Evolutionary conservation across 2,113 vertebrate species (phyloP).

Genomic region (Leptocoma aspasia): DNA sequence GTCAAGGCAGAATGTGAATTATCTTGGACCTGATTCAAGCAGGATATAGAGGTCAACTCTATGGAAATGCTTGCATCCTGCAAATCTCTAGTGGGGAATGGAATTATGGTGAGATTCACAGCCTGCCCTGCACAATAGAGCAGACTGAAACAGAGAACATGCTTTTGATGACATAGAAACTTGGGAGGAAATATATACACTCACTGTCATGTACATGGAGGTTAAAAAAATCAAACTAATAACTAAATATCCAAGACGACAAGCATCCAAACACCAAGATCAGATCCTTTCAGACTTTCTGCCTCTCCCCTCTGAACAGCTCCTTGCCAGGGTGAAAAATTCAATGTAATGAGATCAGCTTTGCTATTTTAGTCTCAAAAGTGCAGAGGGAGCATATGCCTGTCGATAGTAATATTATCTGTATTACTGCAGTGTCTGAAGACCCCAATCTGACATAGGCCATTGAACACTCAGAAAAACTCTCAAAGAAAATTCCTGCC

Average conservation of each 20-base stretch:
- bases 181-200: background rate
- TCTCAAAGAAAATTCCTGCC: background rate
- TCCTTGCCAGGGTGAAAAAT: background rate
- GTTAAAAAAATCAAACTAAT: background rate
- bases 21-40: background rate
- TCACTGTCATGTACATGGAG: accelerated
- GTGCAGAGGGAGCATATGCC: background rate
- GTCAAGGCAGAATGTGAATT: background rate
- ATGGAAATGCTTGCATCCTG: background rate
- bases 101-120: background rate
- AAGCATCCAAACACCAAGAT: background rate
- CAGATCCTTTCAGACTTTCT: background rate
- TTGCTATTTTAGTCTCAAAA: slow-evolving; percentile 6
- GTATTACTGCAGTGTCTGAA: background rate
- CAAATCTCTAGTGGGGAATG: background rate
- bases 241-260: background rate
- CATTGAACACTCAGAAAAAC: background rate
- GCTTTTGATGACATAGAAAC: background rate
- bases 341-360: background rate
- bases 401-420: background rate
- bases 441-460: background rate
- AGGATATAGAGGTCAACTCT: background rate
- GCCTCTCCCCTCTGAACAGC: background rate
- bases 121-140: background rate
- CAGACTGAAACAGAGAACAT: background rate